Evolutionary conservation across 2,113 vertebrate genomes (phyloP).

Genomic region (Halichoerus grypus): DNA sequence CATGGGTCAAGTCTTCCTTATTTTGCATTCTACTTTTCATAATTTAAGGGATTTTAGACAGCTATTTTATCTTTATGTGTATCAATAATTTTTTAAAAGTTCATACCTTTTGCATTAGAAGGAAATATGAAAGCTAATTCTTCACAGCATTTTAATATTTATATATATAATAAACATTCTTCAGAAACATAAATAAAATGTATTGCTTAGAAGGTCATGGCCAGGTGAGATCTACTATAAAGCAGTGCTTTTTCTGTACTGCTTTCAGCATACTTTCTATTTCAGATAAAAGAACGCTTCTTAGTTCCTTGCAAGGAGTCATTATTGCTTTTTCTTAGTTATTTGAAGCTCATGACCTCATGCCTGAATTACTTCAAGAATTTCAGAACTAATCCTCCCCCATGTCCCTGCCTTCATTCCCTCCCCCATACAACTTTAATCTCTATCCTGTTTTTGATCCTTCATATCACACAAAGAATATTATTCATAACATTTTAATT

Average conservation of each 20-base stretch:
- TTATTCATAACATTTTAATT: background rate
- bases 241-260: background rate
- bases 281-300: background rate
- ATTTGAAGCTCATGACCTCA: background rate
- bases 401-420: fast-evolving
- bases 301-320: background rate
- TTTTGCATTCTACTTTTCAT: background rate
- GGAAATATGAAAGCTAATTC: background rate
- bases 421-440: background rate
- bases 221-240: background rate
- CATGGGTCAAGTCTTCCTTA: background rate
- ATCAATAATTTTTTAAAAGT: background rate
- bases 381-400: background rate
- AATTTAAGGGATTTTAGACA: background rate
- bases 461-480: background rate
- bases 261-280: background rate
- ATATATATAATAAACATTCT: background rate
- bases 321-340: background rate
- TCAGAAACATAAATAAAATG: slow-evolving; percentile 14
- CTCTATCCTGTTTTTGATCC: background rate
- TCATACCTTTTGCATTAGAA: background rate
- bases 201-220: background rate
- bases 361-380: background rate
- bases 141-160: background rate
- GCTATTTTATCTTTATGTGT: background rate